These are phyloP conservation scores for Xiphophorus maculatus DNA, from an alignment of 2,113 vertebrate genomes.

Conservation along the genomic window DNA sequence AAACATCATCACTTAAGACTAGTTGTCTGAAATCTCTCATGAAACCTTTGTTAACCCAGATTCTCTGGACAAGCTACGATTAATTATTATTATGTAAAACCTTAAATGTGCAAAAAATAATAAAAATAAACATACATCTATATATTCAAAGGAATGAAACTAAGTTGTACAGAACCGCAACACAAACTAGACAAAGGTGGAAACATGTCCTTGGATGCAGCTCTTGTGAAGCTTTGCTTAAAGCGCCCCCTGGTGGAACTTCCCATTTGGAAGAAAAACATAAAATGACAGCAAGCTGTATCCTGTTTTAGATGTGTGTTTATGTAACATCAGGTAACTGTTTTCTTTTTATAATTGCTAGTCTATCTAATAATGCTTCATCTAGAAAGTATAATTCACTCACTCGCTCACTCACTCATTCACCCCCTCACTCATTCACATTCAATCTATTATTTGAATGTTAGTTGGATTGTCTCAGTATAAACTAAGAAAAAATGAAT, in stretches of 20 bases:
- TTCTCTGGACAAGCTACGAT: neutral
- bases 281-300: neutral
- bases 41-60: neutral
- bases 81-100: neutral
- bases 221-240: slow-evolving; percentile 41
- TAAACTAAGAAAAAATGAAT: too few species aligned
- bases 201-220: neutral
- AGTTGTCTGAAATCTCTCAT: slow-evolving; percentile 22
- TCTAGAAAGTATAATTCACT: neutral
- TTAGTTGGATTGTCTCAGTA: too few species aligned
- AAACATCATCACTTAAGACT: slow-evolving; percentile 11
- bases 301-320: neutral
- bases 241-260: slow-evolving; percentile 67
- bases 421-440: too few species aligned
- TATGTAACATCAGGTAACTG: neutral
- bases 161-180: neutral
- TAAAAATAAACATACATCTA: neutral
- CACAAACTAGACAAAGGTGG: neutral
- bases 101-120: neutral
- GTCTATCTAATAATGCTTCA: neutral
- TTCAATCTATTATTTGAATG: too few species aligned
- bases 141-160: neutral
- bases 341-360: neutral
- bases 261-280: neutral
- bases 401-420: too few species aligned